Conservation (phyloP, 2,113 vertebrate species). For the Machaerirhynchus nigripectus region DNA sequence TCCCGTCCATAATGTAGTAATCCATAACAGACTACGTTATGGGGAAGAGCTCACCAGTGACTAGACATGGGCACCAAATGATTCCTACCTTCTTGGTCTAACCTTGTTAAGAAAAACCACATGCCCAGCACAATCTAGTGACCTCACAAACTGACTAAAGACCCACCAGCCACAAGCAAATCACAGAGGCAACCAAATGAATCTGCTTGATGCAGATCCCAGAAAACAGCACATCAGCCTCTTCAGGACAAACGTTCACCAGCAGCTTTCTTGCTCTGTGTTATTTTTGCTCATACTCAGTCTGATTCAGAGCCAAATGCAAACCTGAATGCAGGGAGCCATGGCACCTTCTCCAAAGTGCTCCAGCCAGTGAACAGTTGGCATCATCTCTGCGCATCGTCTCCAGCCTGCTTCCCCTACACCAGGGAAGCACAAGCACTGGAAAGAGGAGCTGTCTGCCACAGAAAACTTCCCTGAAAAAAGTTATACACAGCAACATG, state of each 20-base stretch:
- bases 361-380: background rate
- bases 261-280: background rate
- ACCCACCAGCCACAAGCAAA: background rate
- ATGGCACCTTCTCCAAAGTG: background rate
- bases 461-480: background rate
- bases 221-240: background rate
- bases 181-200: background rate
- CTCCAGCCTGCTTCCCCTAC: background rate
- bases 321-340: background rate
- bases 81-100: background rate
- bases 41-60: background rate
- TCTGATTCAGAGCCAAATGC: background rate
- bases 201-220: background rate
- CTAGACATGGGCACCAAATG: background rate
- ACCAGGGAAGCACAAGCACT: background rate
- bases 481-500: background rate
- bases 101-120: background rate
- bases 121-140: background rate
- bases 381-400: background rate
- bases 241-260: accelerated
- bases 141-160: background rate
- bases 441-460: background rate
- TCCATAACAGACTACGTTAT: background rate
- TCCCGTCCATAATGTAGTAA: background rate
- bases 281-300: background rate